These are phyloP conservation scores for Aptenodytes forsteri DNA, from an alignment of 2,113 vertebrate species.

Conservation along the genomic window DNA sequence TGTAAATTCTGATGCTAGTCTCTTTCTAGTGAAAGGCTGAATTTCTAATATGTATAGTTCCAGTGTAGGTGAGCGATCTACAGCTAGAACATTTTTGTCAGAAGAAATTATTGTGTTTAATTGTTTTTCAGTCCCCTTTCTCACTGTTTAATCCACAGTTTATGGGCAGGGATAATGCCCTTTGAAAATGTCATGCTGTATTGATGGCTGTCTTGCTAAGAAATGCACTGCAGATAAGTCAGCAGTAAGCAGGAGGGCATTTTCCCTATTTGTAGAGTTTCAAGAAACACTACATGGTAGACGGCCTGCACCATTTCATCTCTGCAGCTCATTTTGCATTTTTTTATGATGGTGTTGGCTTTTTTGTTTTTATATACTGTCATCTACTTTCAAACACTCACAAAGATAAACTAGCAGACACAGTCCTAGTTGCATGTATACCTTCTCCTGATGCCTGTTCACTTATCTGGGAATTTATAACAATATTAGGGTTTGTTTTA, in stretches of 20 bases:
- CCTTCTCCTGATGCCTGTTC: constrained; percentile 2
- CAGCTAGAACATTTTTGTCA: background rate
- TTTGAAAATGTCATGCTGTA: background rate
- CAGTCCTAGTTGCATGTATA: background rate
- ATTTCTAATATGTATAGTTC: background rate
- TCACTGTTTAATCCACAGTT: background rate
- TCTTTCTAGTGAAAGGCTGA: background rate
- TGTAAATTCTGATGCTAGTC: background rate
- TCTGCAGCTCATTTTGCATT: constrained; percentile 23
- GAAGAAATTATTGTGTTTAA: background rate
- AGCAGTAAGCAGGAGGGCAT: background rate
- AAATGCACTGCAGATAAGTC: background rate
- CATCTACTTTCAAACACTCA: constrained; percentile 31
- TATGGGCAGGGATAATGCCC: background rate
- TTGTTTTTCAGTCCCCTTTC: background rate
- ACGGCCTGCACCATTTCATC: background rate
- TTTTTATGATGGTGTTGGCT: background rate
- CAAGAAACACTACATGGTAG: background rate
- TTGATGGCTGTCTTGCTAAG: background rate
- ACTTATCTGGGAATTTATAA: constrained; percentile 26
- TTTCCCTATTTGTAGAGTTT: background rate
- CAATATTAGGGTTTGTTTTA: background rate
- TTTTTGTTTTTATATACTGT: constrained; percentile 33
- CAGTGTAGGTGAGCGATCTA: background rate
- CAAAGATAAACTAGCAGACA: background rate